Base-by-base conservation (phyloP, 2,113 vertebrate species). In the Strix aluco region DNA sequence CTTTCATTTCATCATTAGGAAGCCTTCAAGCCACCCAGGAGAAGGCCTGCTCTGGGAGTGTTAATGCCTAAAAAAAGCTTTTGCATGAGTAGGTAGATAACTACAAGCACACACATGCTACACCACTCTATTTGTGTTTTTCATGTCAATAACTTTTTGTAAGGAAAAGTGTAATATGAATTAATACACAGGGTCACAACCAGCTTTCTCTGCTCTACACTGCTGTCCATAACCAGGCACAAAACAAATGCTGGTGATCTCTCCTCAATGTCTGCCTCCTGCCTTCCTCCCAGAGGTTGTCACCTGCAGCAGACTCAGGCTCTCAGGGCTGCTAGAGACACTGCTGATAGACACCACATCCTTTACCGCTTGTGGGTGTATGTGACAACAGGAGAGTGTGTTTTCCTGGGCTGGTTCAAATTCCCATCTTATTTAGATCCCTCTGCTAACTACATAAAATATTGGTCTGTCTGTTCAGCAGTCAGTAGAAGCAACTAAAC, bases 191-290 rank as follows among this genome's bases (percentile, higher is more conserved):
- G 10, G 20, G 19, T 67, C 57, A 58, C 0, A 0, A 40, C 27
- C 40, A 57, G 23, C 6, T 80, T 58, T 25, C 46, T 73, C 26
- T 86, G 34, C 49, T 72, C 49, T 57, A 32, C 29, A 26, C 32
- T 69, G 46, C 9, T 70, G n/a, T 29, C 51, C 6, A 4, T 57
- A 78, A 73, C 0, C 1, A 44, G 49, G 18, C 29, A 77, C 55
- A 38, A 29, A 51, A 26, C 25, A 74, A 71, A 27, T 20, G n/a
- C 23, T 61, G 36, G 13, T 3, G 20, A 18, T 46, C 12, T 44
- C 62, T 77, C 34, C 17, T 18, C 23, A 52, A 25, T 1, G 0
- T 47, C 74, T 92, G 40, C 46, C 36, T 81, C 0, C 0, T 3
- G 2, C 46, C 20, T 70, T 82, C 42, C 38, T 80, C 16, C 19